Conservation (phyloP, 2,113 vertebrate genomes). For the Todiramphus chloris region DNA sequence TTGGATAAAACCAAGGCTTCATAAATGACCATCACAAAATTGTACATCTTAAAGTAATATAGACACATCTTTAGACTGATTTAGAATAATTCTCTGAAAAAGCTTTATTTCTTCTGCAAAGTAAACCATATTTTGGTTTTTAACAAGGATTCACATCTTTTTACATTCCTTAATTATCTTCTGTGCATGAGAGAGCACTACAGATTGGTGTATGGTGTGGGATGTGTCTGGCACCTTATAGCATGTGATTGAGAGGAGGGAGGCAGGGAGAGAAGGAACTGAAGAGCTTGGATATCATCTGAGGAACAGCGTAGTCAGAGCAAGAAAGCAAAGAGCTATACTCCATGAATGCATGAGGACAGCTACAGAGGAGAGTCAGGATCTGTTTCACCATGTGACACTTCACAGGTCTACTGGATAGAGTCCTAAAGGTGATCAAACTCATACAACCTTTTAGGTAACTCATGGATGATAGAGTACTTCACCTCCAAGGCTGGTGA, state of each 20-base stretch:
- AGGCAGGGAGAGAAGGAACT: not conserved
- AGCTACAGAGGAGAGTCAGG: not conserved
- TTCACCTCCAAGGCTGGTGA: not conserved
- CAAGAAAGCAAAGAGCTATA: not conserved
- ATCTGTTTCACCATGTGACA: not conserved
- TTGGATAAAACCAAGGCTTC: not conserved
- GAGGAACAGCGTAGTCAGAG: not conserved
- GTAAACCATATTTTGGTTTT: not conserved
- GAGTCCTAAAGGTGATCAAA: not conserved
- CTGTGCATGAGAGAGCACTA: not conserved
- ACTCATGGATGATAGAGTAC: not conserved
- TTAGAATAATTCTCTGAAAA: not conserved
- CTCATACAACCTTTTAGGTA: not conserved
- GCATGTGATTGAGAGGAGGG: slow-evolving; percentile 14
- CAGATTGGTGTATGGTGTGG: slow-evolving; percentile 30
- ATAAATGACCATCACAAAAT: not conserved
- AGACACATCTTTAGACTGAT: not conserved
- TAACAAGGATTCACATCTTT: not conserved
- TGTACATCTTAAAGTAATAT: not conserved
- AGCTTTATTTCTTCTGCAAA: not conserved
- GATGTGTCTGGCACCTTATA: slow-evolving; percentile 57
- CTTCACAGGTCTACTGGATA: not conserved
- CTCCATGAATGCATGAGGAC: not conserved
- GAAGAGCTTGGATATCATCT: not conserved
- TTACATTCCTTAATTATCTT: not conserved